A percentile compares a stretch with the other conserved stretches of the same genome.
phyloP scores from a whole-genome alignment of 2,797 vertebrate species.

The Kryptolebias ocellatus region DNA sequence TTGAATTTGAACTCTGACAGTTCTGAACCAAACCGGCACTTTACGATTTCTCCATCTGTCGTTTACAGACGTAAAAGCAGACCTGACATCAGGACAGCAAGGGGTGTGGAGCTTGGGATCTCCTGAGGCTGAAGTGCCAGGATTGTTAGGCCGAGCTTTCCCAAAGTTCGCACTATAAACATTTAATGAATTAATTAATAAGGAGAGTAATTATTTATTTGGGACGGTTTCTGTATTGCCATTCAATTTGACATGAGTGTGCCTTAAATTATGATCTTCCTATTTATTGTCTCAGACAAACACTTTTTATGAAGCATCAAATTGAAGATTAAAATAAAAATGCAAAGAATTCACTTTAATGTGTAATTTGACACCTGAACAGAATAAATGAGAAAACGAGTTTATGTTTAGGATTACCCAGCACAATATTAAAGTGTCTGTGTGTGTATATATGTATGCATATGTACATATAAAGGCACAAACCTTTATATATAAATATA shows the following conservation, averaged over 20 bases:
- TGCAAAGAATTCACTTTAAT: conserved; percentile 43
- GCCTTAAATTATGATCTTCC: conserved; percentile 99
- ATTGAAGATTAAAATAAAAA: conserved; percentile 47
- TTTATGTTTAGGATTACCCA: conserved; percentile 88
- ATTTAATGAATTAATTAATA: conserved; percentile 18
- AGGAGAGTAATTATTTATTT: conserved; percentile 85
- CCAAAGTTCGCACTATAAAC: conserved; percentile 95
- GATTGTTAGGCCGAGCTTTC: conserved; percentile 92
- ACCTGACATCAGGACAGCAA: conserved; percentile 85
- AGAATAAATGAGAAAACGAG: conserved; percentile 82
- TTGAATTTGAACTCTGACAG: conserved; percentile 28
- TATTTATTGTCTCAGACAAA: conserved; percentile 96
- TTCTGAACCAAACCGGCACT: conserved; percentile 85
- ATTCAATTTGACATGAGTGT: conserved; percentile 97
- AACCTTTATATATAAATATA: conserved; percentile 57
- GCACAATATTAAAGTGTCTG: conserved; percentile 86
- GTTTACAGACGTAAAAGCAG: conserved; percentile 55
- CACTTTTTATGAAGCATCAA: conserved; percentile 79
- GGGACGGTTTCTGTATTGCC: conserved; percentile 95
- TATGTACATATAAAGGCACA: conserved; percentile 83
- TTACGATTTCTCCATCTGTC: conserved; percentile 81
- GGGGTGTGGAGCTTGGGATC: conserved; percentile 88
- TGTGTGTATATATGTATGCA: conserved; percentile 82
- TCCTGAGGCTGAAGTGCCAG: conserved; percentile 91
- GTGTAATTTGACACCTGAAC: conserved; percentile 68